Conservation (phyloP, 2,888 invertebrate species). For the Galeopsomyia nigrocyanea region DNA sequence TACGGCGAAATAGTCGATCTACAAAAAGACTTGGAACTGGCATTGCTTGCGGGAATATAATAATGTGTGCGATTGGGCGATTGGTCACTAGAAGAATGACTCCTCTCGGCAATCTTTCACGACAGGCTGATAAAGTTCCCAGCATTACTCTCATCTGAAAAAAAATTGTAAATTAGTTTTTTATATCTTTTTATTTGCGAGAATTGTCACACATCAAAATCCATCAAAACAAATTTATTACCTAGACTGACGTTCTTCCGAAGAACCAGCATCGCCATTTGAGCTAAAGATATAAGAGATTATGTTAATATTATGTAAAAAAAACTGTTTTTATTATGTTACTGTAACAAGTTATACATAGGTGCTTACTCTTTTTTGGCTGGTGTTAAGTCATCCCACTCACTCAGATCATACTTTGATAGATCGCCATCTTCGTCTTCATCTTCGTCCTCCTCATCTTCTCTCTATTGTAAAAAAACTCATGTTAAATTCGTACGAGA, state of each 20-base stretch:
- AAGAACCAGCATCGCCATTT: conserved; percentile 59
- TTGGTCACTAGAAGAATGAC: conserved; percentile 39
- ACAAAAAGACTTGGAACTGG: conserved; percentile 36
- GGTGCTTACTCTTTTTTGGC: conserved; percentile 62
- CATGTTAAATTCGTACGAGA: conserved; percentile 16
- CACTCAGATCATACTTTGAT: conserved; percentile 73
- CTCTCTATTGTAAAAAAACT: conserved; percentile 43
- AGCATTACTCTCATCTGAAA: conserved; percentile 43
- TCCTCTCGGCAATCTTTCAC: conserved; percentile 30
- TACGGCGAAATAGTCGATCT: conserved; percentile 32
- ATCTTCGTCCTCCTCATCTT: conserved; percentile 69
- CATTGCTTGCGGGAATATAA: conserved; percentile 42
- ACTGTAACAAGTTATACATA: not conserved
- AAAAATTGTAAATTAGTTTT: conserved; percentile 5
- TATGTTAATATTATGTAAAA: conserved; percentile 20
- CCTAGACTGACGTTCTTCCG: conserved; percentile 62
- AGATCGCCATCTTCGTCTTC: conserved; percentile 73
- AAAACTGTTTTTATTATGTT: conserved; percentile 3
- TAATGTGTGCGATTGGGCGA: conserved; percentile 43
- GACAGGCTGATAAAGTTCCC: conserved; percentile 3
- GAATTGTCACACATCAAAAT: too few relatives aligned
- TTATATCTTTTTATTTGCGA: too few relatives aligned
- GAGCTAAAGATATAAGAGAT: conserved; percentile 52
- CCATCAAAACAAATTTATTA: conserved; percentile 49
- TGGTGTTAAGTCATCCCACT: conserved; percentile 70